Evolutionary conservation across 2,888 invertebrate species (phyloP).

Genomic region (Adelognathus sp.): DNA sequence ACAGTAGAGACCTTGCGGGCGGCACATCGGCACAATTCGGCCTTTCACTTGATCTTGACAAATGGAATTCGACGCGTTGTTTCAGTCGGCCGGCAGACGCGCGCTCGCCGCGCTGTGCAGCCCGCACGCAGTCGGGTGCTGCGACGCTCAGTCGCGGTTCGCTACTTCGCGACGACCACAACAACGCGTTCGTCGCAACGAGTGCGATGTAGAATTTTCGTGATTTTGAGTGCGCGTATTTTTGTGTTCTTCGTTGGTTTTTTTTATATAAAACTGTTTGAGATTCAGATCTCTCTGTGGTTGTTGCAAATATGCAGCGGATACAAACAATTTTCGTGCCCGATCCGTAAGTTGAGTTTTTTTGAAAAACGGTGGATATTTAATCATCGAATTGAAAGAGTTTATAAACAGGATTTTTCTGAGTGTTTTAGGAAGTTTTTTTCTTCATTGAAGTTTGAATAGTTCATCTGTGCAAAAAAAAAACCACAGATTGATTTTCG

Average conservation of each 20-base stretch:
- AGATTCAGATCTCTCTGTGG: too few relatives aligned
- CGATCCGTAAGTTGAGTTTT: slow-evolving; percentile 62
- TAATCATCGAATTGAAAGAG: too few relatives aligned
- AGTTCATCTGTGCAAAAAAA: too few relatives aligned
- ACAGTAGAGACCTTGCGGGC: slow-evolving; percentile 56
- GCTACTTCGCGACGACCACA: neutral
- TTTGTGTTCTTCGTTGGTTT: neutral
- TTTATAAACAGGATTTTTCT: too few relatives aligned
- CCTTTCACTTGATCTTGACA: slow-evolving; percentile 69
- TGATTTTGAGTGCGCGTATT: neutral
- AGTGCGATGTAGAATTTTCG: neutral
- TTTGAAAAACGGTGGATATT: neutral
- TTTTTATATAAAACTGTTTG: too few relatives aligned
- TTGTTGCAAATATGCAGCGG: slow-evolving; percentile 54
- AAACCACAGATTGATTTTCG: too few relatives aligned
- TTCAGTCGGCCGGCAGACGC: slow-evolving; percentile 38
- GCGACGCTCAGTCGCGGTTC: neutral
- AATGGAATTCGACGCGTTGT: slow-evolving; percentile 52
- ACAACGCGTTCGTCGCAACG: neutral
- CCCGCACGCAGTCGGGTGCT: neutral
- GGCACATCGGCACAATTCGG: slow-evolving; percentile 52
- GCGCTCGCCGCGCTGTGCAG: neutral
- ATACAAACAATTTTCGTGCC: slow-evolving; percentile 48
- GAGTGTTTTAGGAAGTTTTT: too few relatives aligned
- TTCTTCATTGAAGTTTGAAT: too few relatives aligned